Conservation (phyloP, 2,797 vertebrate genomes). For the Chelon labrosus region DNA sequence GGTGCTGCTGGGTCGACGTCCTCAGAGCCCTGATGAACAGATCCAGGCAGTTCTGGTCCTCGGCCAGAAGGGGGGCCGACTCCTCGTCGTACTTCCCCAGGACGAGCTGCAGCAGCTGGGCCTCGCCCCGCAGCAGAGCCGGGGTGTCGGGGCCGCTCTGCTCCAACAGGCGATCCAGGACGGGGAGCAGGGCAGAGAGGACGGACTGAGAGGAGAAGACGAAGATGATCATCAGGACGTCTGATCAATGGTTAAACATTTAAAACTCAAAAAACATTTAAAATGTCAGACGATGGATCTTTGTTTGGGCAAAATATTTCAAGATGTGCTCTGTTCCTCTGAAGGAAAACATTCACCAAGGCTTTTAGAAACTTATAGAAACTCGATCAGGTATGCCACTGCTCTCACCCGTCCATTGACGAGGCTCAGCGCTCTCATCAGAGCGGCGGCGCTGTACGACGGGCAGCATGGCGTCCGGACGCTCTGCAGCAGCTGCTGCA, state of each 20-base stretch:
- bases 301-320: no score
- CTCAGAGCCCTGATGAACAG: constrained; percentile 88
- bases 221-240: not conserved
- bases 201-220: constrained; percentile 76
- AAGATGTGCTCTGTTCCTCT: no score
- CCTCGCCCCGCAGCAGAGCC: constrained; percentile 85
- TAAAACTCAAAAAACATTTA: no score
- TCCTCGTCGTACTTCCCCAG: constrained; percentile 89
- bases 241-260: not conserved
- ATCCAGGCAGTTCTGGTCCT: constrained; percentile 86
- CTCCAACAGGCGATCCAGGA: constrained; percentile 86
- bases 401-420: constrained; percentile 88
- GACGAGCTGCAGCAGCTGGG: constrained; percentile 84
- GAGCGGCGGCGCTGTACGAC: constrained; percentile 85
- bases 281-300: no score
- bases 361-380: no score
- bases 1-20: constrained; percentile 74
- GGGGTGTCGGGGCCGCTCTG: constrained; percentile 82
- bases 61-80: constrained; percentile 87
- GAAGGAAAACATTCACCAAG: no score
- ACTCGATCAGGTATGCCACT: not conserved
- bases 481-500: constrained; percentile 85
- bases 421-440: constrained; percentile 85
- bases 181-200: constrained; percentile 86
- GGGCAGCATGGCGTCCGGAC: constrained; percentile 83